Evolutionary conservation across 2,888 invertebrate species (phyloP), one percentile per base, ranked within the genome.

Genomic region (Papilio gigon): DNA sequence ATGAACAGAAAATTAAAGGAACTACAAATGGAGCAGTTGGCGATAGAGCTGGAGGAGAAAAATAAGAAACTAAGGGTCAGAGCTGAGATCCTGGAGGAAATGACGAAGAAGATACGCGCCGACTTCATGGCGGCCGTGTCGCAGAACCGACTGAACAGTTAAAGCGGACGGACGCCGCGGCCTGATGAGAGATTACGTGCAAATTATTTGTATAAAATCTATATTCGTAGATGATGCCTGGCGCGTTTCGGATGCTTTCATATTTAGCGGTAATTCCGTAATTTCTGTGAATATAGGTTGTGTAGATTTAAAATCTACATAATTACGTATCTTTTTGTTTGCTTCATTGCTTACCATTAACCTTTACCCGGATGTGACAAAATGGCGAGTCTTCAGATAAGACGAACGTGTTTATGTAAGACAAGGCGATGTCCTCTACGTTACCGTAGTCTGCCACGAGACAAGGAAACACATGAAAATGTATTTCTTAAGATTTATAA

Each of bases 21-120:
- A 73, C 78, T 89, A 65, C 93, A 94, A 76, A 93, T 94, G 93
- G 85, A 90, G 74, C 84, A 86, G 63, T 80, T 88, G 72, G 93
- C 93, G 1, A 81, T 90, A 27, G 92, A 94, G 60, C 85, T 96
- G 70, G 94, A 94, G 78, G 92, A 91, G 65, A 92, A 92, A 75
- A 96, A 96, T 81, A 91, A 93, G 71, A 93, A 93, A 79, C 84
- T 96, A 62, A 93, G 93, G 79, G 93, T 94, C 67, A 93, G 93
- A 84, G 95, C 94, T 11, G 94, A 94, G 70, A 93, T 95, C 77
- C 82, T 96, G 74, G 95, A 95, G 78, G 94, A 94, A 77, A 93
- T 95, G 84, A 95, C 95, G 27, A 93, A 93, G 73, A 92, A 93
- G 75, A 90, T 95, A 81, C 93, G 95, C 79, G 93, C 93, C 75